Conservation (phyloP, 1,140 invertebrate genomes). For the Drosophila miranda region DNA sequence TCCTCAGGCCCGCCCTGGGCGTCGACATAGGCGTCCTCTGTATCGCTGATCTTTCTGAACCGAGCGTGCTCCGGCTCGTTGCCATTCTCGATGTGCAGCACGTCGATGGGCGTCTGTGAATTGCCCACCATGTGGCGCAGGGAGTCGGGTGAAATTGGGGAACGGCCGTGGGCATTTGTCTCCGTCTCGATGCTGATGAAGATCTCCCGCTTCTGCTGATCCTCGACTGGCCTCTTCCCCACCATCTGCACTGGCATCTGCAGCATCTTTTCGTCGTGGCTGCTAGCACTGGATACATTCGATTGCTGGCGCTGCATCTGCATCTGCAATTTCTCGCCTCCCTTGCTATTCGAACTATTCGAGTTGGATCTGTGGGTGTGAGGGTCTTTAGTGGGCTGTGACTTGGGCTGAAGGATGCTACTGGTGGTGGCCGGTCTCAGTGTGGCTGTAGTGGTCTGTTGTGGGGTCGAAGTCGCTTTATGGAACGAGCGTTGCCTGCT, state of each 20-base stretch:
- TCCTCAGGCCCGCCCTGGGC: constrained; percentile 36
- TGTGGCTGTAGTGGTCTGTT: constrained; percentile 28
- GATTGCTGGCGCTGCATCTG: constrained; percentile 40
- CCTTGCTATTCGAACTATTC: constrained; percentile 22
- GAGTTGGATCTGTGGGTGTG: constrained; percentile 63
- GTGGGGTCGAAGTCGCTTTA: constrained; percentile 65
- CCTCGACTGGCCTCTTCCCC: constrained; percentile 8
- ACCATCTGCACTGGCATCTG: constrained; percentile 11
- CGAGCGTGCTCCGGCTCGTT: constrained; percentile 69
- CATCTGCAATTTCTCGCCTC: constrained; percentile 46
- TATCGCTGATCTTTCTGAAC: constrained; percentile 78
- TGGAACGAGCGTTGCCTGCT: constrained; percentile 70
- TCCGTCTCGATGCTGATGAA: constrained; percentile 81
- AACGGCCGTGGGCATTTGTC: constrained; percentile 70
- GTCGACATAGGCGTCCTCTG: constrained; percentile 47
- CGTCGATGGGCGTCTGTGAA: constrained; percentile 65
- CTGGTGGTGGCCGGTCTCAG: constrained; percentile 20
- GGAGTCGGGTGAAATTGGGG: constrained; percentile 69
- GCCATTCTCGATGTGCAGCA: constrained; percentile 70
- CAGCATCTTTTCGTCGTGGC: constrained; percentile 17
- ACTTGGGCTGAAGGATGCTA: constrained; percentile 17
- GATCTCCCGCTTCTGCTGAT: constrained; percentile 74
- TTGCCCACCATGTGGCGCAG: constrained; percentile 78
- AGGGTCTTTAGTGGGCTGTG: constrained; percentile 42
- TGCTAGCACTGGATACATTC: constrained; percentile 24